These are phyloP conservation scores for Osmerus eperlanus DNA, from an alignment of 2,113 vertebrate genomes.

Conservation along the genomic window DNA sequence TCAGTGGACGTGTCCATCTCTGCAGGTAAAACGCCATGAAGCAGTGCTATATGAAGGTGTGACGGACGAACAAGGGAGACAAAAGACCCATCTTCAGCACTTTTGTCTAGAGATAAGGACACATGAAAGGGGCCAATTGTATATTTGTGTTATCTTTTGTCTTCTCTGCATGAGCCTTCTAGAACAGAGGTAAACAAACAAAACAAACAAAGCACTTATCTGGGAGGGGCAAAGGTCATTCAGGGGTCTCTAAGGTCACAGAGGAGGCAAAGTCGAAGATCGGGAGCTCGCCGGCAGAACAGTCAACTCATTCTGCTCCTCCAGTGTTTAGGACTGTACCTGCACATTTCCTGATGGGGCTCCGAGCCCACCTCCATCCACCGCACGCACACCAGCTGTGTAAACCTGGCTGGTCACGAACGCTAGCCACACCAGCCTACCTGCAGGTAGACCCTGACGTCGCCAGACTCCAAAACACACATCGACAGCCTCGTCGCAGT, in stretches of 20 bases:
- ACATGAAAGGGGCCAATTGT: neutral
- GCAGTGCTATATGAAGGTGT: conserved; percentile 2
- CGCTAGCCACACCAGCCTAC: neutral
- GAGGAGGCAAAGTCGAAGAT: conserved; percentile 47
- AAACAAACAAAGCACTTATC: conserved; percentile 1
- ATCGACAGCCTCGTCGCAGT: conserved; percentile 20
- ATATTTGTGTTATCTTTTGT: conserved; percentile 9
- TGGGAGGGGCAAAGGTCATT: conserved; percentile 35
- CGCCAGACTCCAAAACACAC: conserved; percentile 19
- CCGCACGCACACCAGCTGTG: neutral
- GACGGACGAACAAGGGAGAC: neutral
- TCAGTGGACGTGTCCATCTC: neutral
- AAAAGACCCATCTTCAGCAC: conserved; percentile 13
- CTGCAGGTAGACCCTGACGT: neutral
- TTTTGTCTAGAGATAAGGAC: conserved; percentile 8
- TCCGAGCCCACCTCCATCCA: neutral
- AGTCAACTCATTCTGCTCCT: conserved; percentile 14
- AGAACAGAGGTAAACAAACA: conserved; percentile 23
- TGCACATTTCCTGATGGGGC: conserved; percentile 2
- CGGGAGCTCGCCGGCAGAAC: conserved; percentile 13
- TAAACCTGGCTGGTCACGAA: neutral
- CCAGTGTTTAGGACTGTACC: conserved; percentile 11
- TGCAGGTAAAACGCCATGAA: neutral
- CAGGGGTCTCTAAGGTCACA: conserved; percentile 37
- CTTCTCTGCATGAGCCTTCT: conserved; percentile 13